Conservation (phyloP, 2,888 invertebrate genomes). For the Heliconius erato region DNA sequence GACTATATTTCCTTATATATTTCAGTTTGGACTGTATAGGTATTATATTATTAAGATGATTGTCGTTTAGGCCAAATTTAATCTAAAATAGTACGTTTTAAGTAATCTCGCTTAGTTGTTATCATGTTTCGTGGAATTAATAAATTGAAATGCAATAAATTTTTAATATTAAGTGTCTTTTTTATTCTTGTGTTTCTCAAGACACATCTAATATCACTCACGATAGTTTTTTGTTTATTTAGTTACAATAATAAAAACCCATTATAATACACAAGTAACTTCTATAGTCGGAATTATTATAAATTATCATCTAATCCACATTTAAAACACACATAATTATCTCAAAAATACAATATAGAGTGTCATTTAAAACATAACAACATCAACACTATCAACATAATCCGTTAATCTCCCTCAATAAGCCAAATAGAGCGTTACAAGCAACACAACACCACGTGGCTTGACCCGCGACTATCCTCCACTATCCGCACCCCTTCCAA, state of each 20-base stretch:
- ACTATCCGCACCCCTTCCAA: slow-evolving; percentile 47
- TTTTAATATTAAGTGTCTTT: no score
- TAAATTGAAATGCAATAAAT: no score
- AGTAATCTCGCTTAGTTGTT: no score
- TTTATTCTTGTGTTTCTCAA: no score
- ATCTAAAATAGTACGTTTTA: no score
- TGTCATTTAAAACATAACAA: neutral
- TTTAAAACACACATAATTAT: neutral
- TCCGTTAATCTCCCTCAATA: slow-evolving; percentile 36
- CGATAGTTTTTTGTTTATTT: no score
- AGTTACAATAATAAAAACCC: no score
- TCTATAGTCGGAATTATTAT: no score
- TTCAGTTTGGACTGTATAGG: neutral
- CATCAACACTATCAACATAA: neutral
- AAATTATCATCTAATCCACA: neutral
- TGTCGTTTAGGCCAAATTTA: no score
- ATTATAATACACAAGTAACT: no score
- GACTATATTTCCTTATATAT: neutral
- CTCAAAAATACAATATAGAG: neutral
- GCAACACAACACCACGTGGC: slow-evolving; percentile 54
- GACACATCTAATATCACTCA: no score
- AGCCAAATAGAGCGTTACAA: slow-evolving; percentile 38
- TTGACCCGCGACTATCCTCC: slow-evolving; percentile 60
- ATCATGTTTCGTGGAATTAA: no score
- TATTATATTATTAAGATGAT: neutral